Base-by-base conservation (phyloP, 1,140 invertebrate genomes). In the Trichogramma pretiosum region DNA sequence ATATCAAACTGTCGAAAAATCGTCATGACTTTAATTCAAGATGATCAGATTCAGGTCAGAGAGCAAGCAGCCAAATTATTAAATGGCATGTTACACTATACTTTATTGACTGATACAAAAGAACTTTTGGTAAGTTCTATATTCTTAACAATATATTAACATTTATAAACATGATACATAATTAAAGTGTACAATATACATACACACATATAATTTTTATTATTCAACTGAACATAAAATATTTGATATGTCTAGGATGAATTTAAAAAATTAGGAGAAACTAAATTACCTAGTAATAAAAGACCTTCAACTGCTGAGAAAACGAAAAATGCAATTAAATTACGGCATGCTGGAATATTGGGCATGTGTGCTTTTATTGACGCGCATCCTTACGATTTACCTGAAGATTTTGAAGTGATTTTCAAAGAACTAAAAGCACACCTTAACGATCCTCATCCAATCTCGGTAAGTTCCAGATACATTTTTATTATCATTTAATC, bases 301-400 rank as follows among this genome's bases (percentile, higher is more conserved):
- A 59, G 16, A 39, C 57, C 56, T 48, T 48, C 14, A 33, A 59
- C 2, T n/a, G 38, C 70, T 42, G 58, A 59, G 28, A 64, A 70
- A 22, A 58, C 62, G 1, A 35, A 3, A 5, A 63, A 67, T 56
- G 61, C 70, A 21, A 55, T 80, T 40, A 60, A 73, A n/a, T 63
- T 73, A 46, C 76, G 79, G 8, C 92, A 95, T 67, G 82, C 83
- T 30, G 91, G 88, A 21, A 81, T 96, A 18, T 74, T 96, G 3
- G 92, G 92, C 4, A 68, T 97, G 21, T 90, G 90, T 67, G 83
- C 89, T 2, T 92, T 91, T 66, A 80, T 97, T 10, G 80, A 81
- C 54, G 88, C 92, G 11, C 82, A 85, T 67, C 93, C 93, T 0
- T 95, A 97, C 61, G 86, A 91, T 60, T 80, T 97, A 30, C 90